A percentile compares a stretch with the other conserved stretches of the same genome.
Conservation (phyloP, 37 sponge, comb jelly and placozoan genomes). For the Mnemiopsis leidyi region DNA sequence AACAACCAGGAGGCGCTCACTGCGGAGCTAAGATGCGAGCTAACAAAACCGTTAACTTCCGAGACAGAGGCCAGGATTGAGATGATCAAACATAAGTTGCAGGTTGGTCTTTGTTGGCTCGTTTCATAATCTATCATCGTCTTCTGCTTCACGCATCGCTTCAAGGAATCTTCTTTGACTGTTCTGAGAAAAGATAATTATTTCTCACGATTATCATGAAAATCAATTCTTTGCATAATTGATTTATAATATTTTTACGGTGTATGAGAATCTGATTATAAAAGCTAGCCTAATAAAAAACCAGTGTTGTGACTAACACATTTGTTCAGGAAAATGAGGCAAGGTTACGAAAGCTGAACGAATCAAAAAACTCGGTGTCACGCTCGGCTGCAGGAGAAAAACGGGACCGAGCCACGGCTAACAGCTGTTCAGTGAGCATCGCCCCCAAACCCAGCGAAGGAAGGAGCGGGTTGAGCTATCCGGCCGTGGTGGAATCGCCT, state of each 20-base stretch:
- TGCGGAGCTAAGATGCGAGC: not conserved
- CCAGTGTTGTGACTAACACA: too few species aligned
- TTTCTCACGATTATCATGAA: not conserved
- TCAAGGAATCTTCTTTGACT: not conserved
- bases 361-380: not conserved
- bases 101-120: not conserved
- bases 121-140: too few species aligned
- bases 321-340: not conserved
- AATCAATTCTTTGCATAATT: not conserved
- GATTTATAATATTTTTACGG: not conserved
- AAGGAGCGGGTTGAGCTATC: not conserved
- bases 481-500: not conserved
- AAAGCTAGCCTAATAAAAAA: too few species aligned
- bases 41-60: not conserved
- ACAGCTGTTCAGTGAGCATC: not conserved
- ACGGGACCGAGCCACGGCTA: not conserved
- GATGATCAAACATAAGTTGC: not conserved
- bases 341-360: not conserved
- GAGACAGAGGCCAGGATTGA: not conserved
- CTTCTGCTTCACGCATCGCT: too few species aligned
- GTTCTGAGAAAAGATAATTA: not conserved
- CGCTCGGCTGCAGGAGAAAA: conserved; percentile 15
- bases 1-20: conserved; percentile 20
- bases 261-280: not conserved
- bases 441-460: not conserved